phyloP scores from a whole-genome alignment of 1,140 invertebrate species.

The Lucilia sericata region DNA sequence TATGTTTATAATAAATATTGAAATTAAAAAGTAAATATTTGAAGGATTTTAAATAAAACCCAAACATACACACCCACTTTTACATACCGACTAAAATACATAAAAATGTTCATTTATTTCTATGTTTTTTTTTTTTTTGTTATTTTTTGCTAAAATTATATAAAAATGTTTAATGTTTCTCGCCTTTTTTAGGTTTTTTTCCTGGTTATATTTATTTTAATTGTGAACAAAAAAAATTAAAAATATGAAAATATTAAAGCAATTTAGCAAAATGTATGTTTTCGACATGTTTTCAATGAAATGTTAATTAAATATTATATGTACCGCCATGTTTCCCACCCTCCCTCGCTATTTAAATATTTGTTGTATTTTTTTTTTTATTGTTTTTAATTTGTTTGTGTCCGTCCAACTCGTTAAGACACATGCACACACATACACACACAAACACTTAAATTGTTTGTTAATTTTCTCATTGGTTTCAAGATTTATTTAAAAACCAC shows the following conservation, averaged over 20 bases:
- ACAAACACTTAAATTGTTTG: background rate
- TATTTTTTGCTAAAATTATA: too few species aligned
- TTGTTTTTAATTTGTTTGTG: background rate
- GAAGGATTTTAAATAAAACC: too few species aligned
- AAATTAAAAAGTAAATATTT: too few species aligned
- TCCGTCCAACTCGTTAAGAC: too few species aligned
- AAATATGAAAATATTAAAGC: background rate
- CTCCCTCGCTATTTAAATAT: background rate
- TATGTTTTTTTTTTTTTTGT: background rate
- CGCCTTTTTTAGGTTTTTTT: background rate
- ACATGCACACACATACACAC: background rate
- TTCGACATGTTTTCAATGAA: background rate
- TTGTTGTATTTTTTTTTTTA: background rate
- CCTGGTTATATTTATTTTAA: background rate
- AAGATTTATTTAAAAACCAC: background rate
- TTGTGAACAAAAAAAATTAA: background rate
- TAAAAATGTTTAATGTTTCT: background rate
- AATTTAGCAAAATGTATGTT: background rate
- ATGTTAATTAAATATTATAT: background rate
- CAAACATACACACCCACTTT: too few species aligned
- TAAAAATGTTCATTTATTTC: background rate
- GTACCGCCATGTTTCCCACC: too few species aligned
- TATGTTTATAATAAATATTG: too few species aligned
- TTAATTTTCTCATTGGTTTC: background rate
- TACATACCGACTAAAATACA: too few species aligned